Percentiles rank a stretch among this genome's conserved stretches.
Conservation (phyloP, 2,113 vertebrate genomes). For the Mus spicilegus region DNA sequence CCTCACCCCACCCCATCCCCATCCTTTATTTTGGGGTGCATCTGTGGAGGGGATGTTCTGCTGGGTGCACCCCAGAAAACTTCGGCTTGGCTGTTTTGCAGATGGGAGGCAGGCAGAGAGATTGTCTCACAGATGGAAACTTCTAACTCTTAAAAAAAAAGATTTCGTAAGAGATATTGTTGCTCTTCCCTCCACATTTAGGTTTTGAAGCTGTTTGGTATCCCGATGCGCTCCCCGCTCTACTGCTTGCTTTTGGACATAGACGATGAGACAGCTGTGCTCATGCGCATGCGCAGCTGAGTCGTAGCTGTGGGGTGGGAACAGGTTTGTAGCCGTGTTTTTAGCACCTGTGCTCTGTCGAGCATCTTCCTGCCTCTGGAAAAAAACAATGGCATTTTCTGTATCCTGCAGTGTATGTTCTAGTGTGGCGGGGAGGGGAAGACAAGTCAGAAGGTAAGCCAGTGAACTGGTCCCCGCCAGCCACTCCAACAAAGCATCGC, state of each 20-base stretch:
- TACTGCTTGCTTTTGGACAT: neutral
- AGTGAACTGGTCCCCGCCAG: fast-evolving
- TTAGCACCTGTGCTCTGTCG: fast-evolving
- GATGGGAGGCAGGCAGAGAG: neutral
- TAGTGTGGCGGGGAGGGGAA: neutral
- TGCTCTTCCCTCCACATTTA: fast-evolving
- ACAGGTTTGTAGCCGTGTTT: fast-evolving
- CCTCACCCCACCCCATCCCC: neutral
- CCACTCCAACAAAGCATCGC: fast-evolving
- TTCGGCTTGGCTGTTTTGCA: neutral
- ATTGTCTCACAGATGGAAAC: neutral
- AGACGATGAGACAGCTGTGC: neutral
- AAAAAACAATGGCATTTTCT: neutral
- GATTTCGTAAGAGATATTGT: neutral
- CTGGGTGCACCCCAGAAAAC: fast-evolving
- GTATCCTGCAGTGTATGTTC: neutral
- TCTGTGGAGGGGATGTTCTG: neutral
- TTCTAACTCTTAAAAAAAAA: neutral
- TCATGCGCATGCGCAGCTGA: neutral
- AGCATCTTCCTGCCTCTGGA: neutral
- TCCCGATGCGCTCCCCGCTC: neutral
- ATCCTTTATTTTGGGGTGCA: neutral
- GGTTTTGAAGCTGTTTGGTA: neutral
- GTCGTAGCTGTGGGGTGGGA: neutral
- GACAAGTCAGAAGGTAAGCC: too few relatives aligned